Percentiles rank a stretch among this genome's conserved stretches.
phyloP scores from a whole-genome alignment of 2,113 vertebrate species.

The Jacana jacana region DNA sequence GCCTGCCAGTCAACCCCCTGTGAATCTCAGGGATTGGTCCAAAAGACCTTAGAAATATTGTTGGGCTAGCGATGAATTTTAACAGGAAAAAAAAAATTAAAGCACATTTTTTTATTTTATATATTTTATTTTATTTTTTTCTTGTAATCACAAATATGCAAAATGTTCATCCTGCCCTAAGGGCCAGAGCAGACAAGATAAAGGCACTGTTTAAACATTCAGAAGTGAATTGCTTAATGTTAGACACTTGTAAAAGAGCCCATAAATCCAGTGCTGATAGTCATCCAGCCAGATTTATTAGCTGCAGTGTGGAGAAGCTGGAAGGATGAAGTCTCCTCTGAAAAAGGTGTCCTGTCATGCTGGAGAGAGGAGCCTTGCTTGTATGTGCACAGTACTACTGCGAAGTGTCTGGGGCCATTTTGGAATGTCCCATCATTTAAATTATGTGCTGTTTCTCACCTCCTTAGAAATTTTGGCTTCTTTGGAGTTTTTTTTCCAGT shows the following conservation, averaged over 20 bases:
- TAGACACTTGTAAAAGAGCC: constrained; percentile 45
- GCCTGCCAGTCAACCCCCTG: not conserved
- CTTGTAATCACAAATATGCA: not conserved
- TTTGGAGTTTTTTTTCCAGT: not conserved
- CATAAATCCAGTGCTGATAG: not conserved
- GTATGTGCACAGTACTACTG: not conserved
- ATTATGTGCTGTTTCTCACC: not conserved
- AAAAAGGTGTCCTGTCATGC: not conserved
- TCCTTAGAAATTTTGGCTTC: not conserved
- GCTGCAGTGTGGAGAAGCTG: not conserved
- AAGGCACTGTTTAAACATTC: constrained; percentile 13
- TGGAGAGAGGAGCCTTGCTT: not conserved
- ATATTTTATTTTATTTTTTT: constrained; percentile 11
- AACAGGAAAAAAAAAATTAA: constrained; percentile 28
- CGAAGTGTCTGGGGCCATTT: not conserved
- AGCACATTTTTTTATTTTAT: constrained; percentile 13
- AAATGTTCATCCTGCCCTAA: not conserved
- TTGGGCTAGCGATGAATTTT: constrained; percentile 23
- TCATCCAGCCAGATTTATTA: constrained; percentile 29
- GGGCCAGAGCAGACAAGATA: constrained; percentile 7
- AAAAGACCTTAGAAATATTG: constrained; percentile 19
- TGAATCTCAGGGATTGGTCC: constrained; percentile 61
- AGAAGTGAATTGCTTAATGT: constrained; percentile 40
- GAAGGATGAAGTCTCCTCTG: not conserved
- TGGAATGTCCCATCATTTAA: not conserved